Percentiles rank a stretch among this genome's conserved stretches.
Conservation (phyloP, 64 coral and sea anemone genomes). For the Pocillopora verrucosa region DNA sequence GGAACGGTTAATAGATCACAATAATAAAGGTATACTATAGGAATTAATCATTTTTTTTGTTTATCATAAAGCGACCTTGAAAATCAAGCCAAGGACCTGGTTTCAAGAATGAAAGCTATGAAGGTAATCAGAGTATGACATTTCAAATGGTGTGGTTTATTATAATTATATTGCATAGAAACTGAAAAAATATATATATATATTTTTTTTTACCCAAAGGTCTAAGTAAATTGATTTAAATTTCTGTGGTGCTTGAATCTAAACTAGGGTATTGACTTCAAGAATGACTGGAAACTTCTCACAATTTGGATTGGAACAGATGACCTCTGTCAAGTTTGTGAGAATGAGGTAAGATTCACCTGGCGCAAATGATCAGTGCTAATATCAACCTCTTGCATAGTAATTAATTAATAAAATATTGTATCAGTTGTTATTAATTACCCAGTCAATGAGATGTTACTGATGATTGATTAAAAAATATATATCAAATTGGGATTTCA, state of each 20-base stretch:
- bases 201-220: too few species aligned
- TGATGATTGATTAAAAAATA: too few species aligned
- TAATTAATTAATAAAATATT: too few species aligned
- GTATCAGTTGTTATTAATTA: too few species aligned
- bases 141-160: background rate
- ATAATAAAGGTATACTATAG: background rate
- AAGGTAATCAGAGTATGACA: background rate
- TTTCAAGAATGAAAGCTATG: slow-evolving; percentile 25
- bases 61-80: slow-evolving; percentile 4
- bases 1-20: background rate
- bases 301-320: slow-evolving; percentile 51
- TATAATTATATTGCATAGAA: too few species aligned
- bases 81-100: slow-evolving; percentile 21
- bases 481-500: too few species aligned
- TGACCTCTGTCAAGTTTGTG: slow-evolving; percentile 56
- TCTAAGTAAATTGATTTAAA: too few species aligned
- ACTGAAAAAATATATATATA: too few species aligned
- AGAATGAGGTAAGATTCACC: slow-evolving; percentile 17
- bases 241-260: background rate
- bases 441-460: too few species aligned
- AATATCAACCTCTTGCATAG: background rate
- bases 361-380: background rate
- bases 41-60: background rate
- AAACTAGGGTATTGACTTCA: slow-evolving; percentile 36
- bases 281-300: slow-evolving; percentile 67